Evolutionary conservation across 2,113 vertebrate genomes (phyloP), one percentile per base, ranked within the genome.

Genomic region (Eclectus roratus): DNA sequence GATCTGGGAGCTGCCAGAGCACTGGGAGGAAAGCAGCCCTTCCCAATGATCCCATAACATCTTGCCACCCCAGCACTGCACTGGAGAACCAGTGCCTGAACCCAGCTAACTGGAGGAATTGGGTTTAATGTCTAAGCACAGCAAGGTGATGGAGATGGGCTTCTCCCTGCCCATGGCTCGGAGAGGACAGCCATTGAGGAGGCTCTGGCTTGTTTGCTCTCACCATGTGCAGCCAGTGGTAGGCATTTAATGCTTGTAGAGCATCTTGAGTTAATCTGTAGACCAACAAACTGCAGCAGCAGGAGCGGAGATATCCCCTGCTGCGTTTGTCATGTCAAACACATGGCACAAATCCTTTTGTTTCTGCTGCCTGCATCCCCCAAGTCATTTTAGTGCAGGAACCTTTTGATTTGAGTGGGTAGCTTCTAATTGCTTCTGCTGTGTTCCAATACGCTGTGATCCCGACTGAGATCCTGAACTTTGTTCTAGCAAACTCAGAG

Each of bases 211-310:
- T 60, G 46, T 60, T 84, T 84, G 60, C 39, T 74, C 72, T 43
- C 65, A 27, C 68, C 65, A 10, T 11, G 33, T 86, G 88, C 1
- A 79, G 87, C 70, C 85, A 60, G 25, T 7, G 64, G 3, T 4
- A 91, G 91, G 81, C 83, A 44, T 52, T 81, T 79, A 19, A 23
- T 20, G 35, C 55, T 64, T 7, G 2, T 66, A 64, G 87, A 94
- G 47, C 89, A 97, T 94, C 95, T 91, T 95, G 96, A 96, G 77
- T 89, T 94, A 88, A 97, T 95, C 89, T 87, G 69, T 3, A 47
- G 76, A 58, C 28, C 85, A 58, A 85, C 79, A 49, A 79, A 77
- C n/a, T 37, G 91, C 91, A 86, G 88, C 82, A 88, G 94, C 80
- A 8, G 2, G 50, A 80, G 86, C 33, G 8, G 88, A 96, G 92